These are phyloP conservation scores for Bembecia ichneumoniformis DNA, from an alignment of 2,888 invertebrate genomes.

Conservation along the genomic window DNA sequence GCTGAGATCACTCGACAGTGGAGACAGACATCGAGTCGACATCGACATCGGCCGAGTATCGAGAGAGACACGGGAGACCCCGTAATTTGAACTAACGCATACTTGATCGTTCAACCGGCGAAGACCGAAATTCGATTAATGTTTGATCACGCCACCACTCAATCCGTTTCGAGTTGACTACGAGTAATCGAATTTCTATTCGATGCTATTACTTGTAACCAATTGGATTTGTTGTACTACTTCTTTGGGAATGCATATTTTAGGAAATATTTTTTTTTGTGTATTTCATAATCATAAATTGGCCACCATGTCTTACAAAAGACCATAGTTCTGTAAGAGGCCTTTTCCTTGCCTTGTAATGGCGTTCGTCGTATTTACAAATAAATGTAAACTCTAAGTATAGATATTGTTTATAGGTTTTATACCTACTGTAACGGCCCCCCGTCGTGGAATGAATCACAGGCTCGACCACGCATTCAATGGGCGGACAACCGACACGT, in stretches of 20 bases:
- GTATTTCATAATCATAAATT: no score
- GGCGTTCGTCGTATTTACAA: no score
- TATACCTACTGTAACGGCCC: no score
- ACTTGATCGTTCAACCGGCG: conserved; percentile 49
- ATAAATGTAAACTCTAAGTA: no score
- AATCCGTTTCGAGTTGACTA: conserved; percentile 41
- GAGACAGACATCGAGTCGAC: conserved; percentile 45
- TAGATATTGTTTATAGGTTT: no score
- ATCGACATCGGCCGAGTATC: conserved; percentile 42
- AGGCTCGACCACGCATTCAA: no score
- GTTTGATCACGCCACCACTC: conserved; percentile 45
- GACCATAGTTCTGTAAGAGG: no score
- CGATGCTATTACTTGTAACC: conserved; percentile 15
- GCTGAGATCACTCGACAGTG: conserved; percentile 40
- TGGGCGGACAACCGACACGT: no score
- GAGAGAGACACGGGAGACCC: conserved; percentile 44
- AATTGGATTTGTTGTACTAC: conserved; percentile 2
- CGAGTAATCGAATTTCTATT: conserved; percentile 47
- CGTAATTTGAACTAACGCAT: conserved; percentile 57
- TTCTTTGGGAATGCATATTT: not conserved
- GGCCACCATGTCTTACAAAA: no score
- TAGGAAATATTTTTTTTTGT: no score
- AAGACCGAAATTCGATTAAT: conserved; percentile 65
- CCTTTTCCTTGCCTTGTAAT: no score
- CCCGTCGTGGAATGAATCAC: no score